phyloP scores from a whole-genome alignment of 2,113 vertebrate species.

The Aptenodytes patagonicus region DNA sequence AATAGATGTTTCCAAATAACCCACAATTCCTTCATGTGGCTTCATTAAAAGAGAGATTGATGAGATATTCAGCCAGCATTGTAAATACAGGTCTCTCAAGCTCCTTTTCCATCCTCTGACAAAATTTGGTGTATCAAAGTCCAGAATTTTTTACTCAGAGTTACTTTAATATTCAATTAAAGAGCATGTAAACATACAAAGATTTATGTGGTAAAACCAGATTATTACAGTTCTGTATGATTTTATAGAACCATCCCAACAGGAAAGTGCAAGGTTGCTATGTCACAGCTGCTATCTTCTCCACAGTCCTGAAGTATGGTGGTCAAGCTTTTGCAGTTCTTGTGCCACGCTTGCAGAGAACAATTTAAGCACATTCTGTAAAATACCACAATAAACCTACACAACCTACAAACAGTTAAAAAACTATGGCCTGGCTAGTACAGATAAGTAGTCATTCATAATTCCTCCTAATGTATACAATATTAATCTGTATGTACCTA shows the following conservation, averaged over 20 bases:
- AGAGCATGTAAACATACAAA: neutral
- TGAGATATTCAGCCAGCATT: neutral
- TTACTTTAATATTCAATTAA: neutral
- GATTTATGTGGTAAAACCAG: neutral
- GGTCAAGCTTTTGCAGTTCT: neutral
- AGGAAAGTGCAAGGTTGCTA: neutral
- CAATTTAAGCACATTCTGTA: conserved; percentile 1
- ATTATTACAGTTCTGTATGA: neutral
- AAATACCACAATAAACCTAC: neutral
- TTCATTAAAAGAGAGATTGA: neutral
- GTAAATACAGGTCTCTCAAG: neutral
- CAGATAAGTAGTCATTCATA: conserved; percentile 74
- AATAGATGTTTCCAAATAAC: conserved; percentile 48
- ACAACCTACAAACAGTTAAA: conserved; percentile 61
- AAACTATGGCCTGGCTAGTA: conserved; percentile 59
- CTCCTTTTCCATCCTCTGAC: neutral
- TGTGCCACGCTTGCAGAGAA: neutral
- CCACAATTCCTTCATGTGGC: neutral
- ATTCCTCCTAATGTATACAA: conserved; percentile 73
- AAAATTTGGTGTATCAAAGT: neutral
- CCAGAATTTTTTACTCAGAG: neutral
- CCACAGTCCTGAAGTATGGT: neutral
- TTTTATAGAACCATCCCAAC: neutral
- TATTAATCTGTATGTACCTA: conserved; percentile 76
- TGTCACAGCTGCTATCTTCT: neutral